Evolutionary conservation across 1,140 invertebrate genomes (phyloP), one percentile per base, ranked within the genome.

Genomic region (Venturia canescens): DNA sequence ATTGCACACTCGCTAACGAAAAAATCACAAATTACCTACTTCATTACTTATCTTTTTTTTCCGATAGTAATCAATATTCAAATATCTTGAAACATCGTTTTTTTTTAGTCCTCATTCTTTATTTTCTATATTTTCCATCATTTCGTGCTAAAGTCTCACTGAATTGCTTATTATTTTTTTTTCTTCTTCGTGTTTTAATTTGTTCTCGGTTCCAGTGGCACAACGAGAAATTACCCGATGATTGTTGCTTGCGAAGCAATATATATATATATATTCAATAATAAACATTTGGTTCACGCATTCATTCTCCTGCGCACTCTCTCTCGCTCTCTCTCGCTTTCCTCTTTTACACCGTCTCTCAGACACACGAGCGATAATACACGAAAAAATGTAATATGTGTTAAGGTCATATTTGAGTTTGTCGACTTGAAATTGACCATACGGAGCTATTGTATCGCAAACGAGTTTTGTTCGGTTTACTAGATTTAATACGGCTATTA

Each of bases 161-260:
- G 60, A 15, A 26, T 63, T 26, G 23, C 60, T 63, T 26, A 2
- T 3, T 31, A 31, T n/a, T 31, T 69, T 69, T 31, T 15, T 69
- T 34, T 63, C n/a, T 7, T n/a, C 1, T 18, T 53, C 6, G 4
- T 57, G 60, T 63, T 63, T 63, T 26, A 23, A 15, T 63, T 63
- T 63, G n/a, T 63, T 63, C 23, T 26, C 60, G 21, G 23, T 63
- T 63, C 23, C 60, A 63, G 60, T 63, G 60, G 57, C 57, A 34
- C 78, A 83, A 84, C 81, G 76, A 80, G 27, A 72, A n/a, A 18
- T 70, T 70, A 53, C 57, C 44, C 78, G 78, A 80, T 72, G 70
- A 76, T 75, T 75, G 29, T 53, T 76, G 53, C 48, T 67, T 34
- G 29, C 38, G 48, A 63, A 44, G 60, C 21, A 63, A 63, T 26